These are phyloP conservation scores for Tamias sibiricus DNA, from an alignment of 2,113 vertebrate genomes.

Conservation along the genomic window DNA sequence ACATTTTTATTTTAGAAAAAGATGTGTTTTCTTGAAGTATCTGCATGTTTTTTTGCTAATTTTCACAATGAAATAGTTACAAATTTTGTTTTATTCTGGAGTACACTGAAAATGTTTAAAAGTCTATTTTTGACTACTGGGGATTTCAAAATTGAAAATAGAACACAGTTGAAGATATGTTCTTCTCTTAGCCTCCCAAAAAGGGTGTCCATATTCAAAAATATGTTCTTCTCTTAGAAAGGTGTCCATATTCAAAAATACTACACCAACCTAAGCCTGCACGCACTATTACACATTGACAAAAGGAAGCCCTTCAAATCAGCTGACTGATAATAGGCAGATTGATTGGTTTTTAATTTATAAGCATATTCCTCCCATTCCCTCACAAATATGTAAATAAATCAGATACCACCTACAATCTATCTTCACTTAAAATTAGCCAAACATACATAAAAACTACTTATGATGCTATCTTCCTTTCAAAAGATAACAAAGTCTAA, in stretches of 20 bases:
- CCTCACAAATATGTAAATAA: constrained; percentile 22
- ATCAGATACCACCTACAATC: constrained; percentile 11
- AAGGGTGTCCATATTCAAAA: constrained; percentile 27
- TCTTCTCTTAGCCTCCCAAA: constrained; percentile 15
- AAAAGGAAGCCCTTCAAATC: constrained; percentile 33
- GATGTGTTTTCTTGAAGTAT: constrained; percentile 74
- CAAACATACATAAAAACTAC: background rate
- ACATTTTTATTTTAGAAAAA: constrained; percentile 81
- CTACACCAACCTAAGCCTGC: background rate
- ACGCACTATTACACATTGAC: background rate
- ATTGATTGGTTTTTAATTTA: constrained; percentile 1
- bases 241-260: constrained; percentile 3
- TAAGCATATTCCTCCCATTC: background rate
- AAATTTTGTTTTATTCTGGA: constrained; percentile 60
- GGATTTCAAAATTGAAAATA: constrained; percentile 31
- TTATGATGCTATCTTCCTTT: constrained; percentile 11
- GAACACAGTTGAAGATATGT: background rate
- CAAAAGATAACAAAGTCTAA: background rate
- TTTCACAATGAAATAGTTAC: constrained; percentile 64
- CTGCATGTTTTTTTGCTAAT: constrained; percentile 55
- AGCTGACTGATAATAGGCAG: background rate
- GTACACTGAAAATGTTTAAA: constrained; percentile 28
- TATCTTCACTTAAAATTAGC: constrained; percentile 44
- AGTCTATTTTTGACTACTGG: constrained; percentile 58
- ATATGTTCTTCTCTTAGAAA: constrained; percentile 8